Base-by-base conservation (phyloP, 2,113 vertebrate genomes). In the Petrocephalus microphthalmus region DNA sequence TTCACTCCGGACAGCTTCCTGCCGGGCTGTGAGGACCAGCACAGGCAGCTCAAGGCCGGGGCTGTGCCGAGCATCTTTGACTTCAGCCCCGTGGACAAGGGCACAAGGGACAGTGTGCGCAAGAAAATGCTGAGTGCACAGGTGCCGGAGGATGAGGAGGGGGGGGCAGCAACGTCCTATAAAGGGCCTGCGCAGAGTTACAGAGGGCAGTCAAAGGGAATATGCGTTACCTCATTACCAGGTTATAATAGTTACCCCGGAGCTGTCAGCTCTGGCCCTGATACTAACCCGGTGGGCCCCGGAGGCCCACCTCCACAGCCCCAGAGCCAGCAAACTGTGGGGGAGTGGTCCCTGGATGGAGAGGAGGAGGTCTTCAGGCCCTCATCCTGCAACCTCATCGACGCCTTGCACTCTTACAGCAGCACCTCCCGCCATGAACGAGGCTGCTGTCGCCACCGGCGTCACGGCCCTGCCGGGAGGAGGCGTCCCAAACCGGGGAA, bases 1-100 rank as follows among this genome's bases (percentile, higher is more conserved):
- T 97, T 97, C 91, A 96, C 95, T 93, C 95, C 95, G 90, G 96
- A 97, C 74, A 95, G 96, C 11, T 97, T 97, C 89, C 95, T 95
- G 19, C 94, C 92, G 85, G 91, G 94, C 3, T 92, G 96, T 89
- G 94, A 96, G 56, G 96, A 96, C 88, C 95, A 96, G 86, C 95
- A 95, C 86, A 94, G 95, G 1, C 90, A 94, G 64, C 94, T 97
- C 57, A 96, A 96, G 91, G 94, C 94, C 83, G 96, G 95, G 0
- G 96, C 96, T 0, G 95, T 97, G 85, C 96, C 96, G 0, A 96
- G 95, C 64, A 95, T 97, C 90, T 97, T 96, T 90, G 95, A 95
- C 87, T 93, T 96, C 2, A 84, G 89, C 0, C 94, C 95, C 86
- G 93, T 95, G 88, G 94, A 94, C 0, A 90, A 87, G 11, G 20